Evolutionary conservation across 2,797 vertebrate genomes (phyloP), one percentile per base, ranked within the genome.

Genomic region (Aplochiton taeniatus): DNA sequence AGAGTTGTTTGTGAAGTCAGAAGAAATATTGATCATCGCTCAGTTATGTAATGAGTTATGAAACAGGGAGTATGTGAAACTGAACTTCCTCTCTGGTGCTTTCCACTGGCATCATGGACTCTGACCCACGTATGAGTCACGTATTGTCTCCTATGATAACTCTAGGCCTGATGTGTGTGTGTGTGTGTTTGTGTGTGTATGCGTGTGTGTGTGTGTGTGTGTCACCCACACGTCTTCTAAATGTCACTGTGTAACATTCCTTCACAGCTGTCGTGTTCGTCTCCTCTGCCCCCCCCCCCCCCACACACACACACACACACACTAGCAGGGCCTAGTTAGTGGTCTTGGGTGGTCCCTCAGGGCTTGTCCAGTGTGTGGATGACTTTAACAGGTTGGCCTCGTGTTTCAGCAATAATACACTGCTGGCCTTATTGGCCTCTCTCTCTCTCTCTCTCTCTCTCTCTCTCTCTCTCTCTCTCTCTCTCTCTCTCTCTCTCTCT

Each of bases 201-300:
- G 17, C 11, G 16, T 12, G 65, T 19, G 31, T n/a, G 43, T 20
- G 20, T 47, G 44, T 50, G 64, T 20, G 53, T 12, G 8, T 58
- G 55, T 17, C 64, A 50, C 52, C 16, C 49, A 63, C 66, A 76
- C 77, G 80, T 84, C 76, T 78, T 74, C 45, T 73, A 61, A 79
- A 81, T 75, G 72, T 80, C 75, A 82, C 66, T 13, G 41, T 66
- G 43, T 59, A 19, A 58, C 46, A 55, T 44, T 69, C 69, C 61
- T 31, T 65, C 16, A 41, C 41, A 75, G 72, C 52, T 77, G 73
- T 63, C 53, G 47, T 19, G 11, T 31, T 59, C 55, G 65, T 63
- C 58, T 20, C 51, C 58, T 68, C 74, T 64, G 61, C 8, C 68
- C 20, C 42, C 18, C 58, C 58, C 56, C 13, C 49, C 46, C 55